Evolutionary conservation across 2,888 invertebrate genomes (phyloP).

Genomic region (Lepidochitona cinerea): DNA sequence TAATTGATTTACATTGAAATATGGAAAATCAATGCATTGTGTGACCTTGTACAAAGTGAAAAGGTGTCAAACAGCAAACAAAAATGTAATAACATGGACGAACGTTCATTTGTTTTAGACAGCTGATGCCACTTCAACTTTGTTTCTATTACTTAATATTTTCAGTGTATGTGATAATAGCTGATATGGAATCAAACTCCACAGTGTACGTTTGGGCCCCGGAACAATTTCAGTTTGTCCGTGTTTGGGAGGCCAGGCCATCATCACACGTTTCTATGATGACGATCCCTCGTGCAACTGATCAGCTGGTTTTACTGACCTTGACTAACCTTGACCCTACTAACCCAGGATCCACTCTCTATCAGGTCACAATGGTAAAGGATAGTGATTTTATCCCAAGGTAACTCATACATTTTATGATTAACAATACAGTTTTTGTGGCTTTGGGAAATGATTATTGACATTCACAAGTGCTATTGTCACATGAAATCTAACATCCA

Average conservation of each 20-base stretch:
- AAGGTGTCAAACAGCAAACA: too few relatives aligned
- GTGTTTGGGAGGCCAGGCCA: conserved; percentile 54
- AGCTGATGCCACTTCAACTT: too few relatives aligned
- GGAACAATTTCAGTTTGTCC: conserved; percentile 41
- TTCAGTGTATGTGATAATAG: conserved; percentile 54
- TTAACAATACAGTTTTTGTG: background rate
- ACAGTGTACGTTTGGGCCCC: conserved; percentile 57
- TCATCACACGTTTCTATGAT: conserved; percentile 48
- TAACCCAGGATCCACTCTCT: conserved; percentile 31
- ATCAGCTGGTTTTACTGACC: conserved; percentile 42
- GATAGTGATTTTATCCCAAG: conserved; percentile 65
- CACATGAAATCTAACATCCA: too few relatives aligned
- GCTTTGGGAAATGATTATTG: too few relatives aligned
- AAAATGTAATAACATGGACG: too few relatives aligned
- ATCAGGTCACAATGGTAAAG: conserved; percentile 50
- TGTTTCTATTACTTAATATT: too few relatives aligned
- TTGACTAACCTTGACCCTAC: conserved; percentile 29
- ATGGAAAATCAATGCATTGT: too few relatives aligned
- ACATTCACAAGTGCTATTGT: too few relatives aligned
- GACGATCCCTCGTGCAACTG: conserved; percentile 45
- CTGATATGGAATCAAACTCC: conserved; percentile 53
- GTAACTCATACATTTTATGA: conserved; percentile 26
- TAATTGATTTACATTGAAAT: too few relatives aligned
- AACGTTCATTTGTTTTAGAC: too few relatives aligned
- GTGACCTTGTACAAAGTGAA: too few relatives aligned